Base-by-base conservation (phyloP, 1,140 invertebrate genomes). In the Bombus cullumanus region DNA sequence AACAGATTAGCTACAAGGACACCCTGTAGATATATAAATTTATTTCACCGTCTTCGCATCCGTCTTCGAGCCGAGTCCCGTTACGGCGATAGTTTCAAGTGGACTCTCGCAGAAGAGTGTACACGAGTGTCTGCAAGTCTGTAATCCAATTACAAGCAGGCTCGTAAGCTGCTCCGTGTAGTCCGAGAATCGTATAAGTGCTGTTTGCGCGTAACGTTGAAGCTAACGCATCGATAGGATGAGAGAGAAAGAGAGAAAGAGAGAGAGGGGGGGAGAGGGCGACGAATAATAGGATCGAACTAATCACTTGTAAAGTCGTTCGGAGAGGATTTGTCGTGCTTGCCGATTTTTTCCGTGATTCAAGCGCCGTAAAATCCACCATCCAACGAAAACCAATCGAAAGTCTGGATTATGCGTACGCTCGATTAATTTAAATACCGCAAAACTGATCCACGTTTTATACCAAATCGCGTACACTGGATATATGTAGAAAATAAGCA, bases 101-200 rank as follows among this genome's bases (percentile, higher is more conserved):
- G 82, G 75, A 43, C 43, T 68, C 74, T 81, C 62, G 71, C 57
- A 37, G 28, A 41, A 37, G 88, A 89, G 59, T n/a, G 10, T 89
- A 76, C 80, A 89, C 83, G 74, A 82, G 86, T 75, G 79, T 83
- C 69, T 74, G 72, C 83, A 84, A 89, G 81, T 84, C 81, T 47
- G 85, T 90, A 90, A 90, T 90, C 88, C 89, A 90, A 90, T 90
- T 89, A 87, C 81, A 79, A 90, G 85, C 59, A 81, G 72, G 88
- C 88, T 82, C 66, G 83, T 87, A 85, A 81, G 77, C 73, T 41
- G 34, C 71, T 72, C 34, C 85, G 39, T 64, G 66, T 47, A 68
- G 72, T 81, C 71, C 22, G 77, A 79, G 72, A 69, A 80, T 73
- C 76, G 81, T 90, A 73, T 31, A 81, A 84, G 78, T 79, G 76